phyloP scores from a whole-genome alignment of 92 coral and sea anemone genomes.

The Zoanthus sociatus region DNA sequence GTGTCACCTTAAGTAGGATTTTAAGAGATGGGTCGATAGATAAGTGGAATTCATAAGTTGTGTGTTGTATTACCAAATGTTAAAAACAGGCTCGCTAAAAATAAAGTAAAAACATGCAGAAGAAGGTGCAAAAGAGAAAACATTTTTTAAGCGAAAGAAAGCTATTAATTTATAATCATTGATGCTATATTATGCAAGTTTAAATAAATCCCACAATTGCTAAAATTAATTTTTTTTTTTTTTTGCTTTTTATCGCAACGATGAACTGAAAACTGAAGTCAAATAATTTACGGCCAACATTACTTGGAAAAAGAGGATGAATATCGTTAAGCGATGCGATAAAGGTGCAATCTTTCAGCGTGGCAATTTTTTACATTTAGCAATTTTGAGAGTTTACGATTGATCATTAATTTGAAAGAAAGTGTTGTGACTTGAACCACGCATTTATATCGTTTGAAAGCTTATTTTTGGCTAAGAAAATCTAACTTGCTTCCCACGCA shows the following conservation, averaged over 20 bases:
- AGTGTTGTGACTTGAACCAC: not conserved
- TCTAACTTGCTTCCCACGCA: conserved; percentile 15
- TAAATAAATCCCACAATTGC: not conserved
- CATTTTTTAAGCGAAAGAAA: not conserved
- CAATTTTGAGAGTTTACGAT: not conserved
- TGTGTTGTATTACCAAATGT: too few relatives aligned
- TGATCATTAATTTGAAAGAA: not conserved
- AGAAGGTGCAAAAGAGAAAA: not conserved
- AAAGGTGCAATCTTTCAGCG: not conserved
- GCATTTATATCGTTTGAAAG: not conserved
- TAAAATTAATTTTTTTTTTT: not conserved
- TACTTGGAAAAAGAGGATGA: conserved; percentile 14
- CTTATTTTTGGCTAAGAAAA: not conserved
- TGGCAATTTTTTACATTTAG: not conserved
- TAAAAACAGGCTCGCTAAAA: too few relatives aligned
- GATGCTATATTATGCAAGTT: not conserved
- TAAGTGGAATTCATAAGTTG: too few relatives aligned
- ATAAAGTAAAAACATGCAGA: not conserved
- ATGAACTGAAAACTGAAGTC: not conserved
- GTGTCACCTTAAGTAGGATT: too few relatives aligned
- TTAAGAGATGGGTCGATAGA: too few relatives aligned
- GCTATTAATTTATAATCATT: not conserved
- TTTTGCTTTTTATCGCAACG: not conserved
- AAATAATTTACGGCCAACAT: not conserved
- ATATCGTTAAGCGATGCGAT: not conserved